phyloP scores from a whole-genome alignment of 2,113 vertebrate genomes.

The Syngnathoides biaculeatus region DNA sequence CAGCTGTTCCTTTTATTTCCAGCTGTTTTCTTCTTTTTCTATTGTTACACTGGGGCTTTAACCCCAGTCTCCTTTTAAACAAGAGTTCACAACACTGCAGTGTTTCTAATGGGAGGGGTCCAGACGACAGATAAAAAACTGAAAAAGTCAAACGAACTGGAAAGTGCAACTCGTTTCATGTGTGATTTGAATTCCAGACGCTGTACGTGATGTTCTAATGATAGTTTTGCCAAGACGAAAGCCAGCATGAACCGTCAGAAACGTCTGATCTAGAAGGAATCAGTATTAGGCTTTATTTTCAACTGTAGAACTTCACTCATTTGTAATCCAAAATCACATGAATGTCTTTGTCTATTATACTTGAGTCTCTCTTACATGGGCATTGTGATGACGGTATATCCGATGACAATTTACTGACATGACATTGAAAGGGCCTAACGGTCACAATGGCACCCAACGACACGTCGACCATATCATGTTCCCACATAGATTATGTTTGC shows the following conservation, averaged over 20 bases:
- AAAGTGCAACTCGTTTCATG: not conserved
- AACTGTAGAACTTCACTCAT: not conserved
- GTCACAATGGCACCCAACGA: not conserved
- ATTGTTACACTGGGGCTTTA: conserved; percentile 21
- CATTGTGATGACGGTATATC: not conserved
- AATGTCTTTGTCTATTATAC: not conserved
- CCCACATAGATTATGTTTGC: not conserved
- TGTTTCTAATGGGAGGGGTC: not conserved
- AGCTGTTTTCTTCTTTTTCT: conserved; percentile 44
- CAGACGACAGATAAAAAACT: not conserved
- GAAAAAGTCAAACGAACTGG: not conserved
- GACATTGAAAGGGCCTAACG: conserved; percentile 4
- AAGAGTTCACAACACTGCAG: not conserved
- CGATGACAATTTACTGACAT: not conserved
- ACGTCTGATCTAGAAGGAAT: not conserved
- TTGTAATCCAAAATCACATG: not conserved
- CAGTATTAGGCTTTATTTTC: not conserved
- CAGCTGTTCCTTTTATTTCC: conserved; percentile 54
- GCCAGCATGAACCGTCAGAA: not conserved
- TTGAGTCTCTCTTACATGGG: not conserved
- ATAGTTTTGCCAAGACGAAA: not conserved
- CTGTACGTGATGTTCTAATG: not conserved
- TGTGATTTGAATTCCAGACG: no score
- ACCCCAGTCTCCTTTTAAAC: not conserved
- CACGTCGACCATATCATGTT: not conserved